phyloP scores from a whole-genome alignment of 2,888 invertebrate species.

The Azorinus chamasolen region DNA sequence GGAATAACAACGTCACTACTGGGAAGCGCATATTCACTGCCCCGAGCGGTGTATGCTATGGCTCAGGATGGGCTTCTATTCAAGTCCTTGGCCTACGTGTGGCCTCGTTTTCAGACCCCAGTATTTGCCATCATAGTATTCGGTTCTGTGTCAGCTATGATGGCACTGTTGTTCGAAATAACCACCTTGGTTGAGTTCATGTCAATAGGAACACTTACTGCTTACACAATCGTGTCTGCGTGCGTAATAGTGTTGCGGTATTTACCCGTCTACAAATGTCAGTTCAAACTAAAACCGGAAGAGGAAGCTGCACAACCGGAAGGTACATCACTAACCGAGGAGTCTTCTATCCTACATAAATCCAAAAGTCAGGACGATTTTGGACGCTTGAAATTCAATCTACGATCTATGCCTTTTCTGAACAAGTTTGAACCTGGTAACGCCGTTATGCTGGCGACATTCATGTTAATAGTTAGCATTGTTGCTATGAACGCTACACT shows the following conservation, averaged over 20 bases:
- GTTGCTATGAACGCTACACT: constrained; percentile 86
- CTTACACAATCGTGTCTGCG: constrained; percentile 96
- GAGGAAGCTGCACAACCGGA: constrained; percentile 53
- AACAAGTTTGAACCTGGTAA: constrained; percentile 92
- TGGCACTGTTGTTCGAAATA: constrained; percentile 95
- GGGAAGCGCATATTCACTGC: constrained; percentile 94
- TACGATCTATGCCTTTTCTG: constrained; percentile 91
- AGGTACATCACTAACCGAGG: constrained; percentile 65
- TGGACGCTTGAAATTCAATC: constrained; percentile 91
- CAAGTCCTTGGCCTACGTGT: constrained; percentile 90
- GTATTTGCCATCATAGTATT: constrained; percentile 82
- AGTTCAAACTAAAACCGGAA: constrained; percentile 84
- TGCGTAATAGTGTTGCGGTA: constrained; percentile 95
- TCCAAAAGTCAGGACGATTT: constrained; percentile 87
- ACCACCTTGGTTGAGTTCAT: constrained; percentile 97
- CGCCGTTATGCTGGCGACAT: constrained; percentile 90
- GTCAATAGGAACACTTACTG: constrained; percentile 97
- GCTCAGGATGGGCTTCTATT: constrained; percentile 95
- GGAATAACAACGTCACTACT: constrained; percentile 87
- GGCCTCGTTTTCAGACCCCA: constrained; percentile 91
- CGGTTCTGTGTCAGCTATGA: constrained; percentile 86
- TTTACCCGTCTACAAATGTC: constrained; percentile 86
- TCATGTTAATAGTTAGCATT: constrained; percentile 89
- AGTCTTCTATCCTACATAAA: constrained; percentile 75
- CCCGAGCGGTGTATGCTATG: constrained; percentile 96